Conservation (phyloP, 2,113 vertebrate species). For the Mustela lutreola region DNA sequence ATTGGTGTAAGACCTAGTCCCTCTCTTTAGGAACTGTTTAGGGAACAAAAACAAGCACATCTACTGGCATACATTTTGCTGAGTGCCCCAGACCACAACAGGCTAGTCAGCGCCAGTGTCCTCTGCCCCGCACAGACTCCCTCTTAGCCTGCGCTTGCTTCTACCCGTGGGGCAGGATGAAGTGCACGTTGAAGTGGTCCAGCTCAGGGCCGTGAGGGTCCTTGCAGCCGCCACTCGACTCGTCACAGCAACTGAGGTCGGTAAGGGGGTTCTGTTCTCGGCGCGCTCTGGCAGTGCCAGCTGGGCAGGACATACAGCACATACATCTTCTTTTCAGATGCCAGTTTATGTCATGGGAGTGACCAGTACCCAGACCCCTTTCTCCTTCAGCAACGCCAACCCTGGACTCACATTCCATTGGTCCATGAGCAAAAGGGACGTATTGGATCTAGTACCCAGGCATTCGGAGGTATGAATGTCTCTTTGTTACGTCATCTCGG, state of each 20-base stretch:
- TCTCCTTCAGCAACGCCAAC: slow-evolving; percentile 86
- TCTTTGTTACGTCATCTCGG: neutral
- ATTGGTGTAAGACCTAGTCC: slow-evolving; percentile 9
- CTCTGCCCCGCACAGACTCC: neutral
- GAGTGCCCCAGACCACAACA: neutral
- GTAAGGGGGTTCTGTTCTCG: neutral
- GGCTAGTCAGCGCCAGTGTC: neutral
- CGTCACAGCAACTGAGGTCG: slow-evolving; percentile 84
- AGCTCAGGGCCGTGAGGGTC: slow-evolving; percentile 85
- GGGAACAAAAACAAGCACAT: neutral
- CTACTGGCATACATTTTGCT: neutral
- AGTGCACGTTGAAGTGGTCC: slow-evolving; percentile 86
- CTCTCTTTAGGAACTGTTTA: neutral
- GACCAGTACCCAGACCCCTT: slow-evolving; percentile 86
- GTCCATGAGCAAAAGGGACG: slow-evolving; percentile 86
- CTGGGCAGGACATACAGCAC: neutral
- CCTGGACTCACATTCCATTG: slow-evolving; percentile 86
- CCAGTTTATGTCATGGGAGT: slow-evolving; percentile 87
- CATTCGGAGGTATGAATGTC: slow-evolving; percentile 82
- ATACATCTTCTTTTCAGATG: slow-evolving; percentile 83
- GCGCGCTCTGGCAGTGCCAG: neutral
- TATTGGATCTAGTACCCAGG: slow-evolving; percentile 84
- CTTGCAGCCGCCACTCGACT: slow-evolving; percentile 85
- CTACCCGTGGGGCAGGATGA: slow-evolving; percentile 81
- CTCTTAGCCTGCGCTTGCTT: neutral